Evolutionary conservation across 2,113 vertebrate species (phyloP), one percentile per base, ranked within the genome.

Genomic region (Grallaria varia): DNA sequence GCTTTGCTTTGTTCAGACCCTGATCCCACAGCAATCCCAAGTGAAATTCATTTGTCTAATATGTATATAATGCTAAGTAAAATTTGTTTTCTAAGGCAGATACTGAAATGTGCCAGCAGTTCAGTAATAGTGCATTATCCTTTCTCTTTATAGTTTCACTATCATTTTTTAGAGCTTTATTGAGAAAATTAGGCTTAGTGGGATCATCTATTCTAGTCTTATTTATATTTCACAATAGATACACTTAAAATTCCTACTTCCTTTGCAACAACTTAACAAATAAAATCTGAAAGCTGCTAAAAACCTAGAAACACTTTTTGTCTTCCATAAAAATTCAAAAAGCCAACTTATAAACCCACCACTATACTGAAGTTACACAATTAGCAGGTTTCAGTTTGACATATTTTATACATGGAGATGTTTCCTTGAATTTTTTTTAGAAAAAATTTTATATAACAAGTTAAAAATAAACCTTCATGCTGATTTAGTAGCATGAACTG

Each of bases 401-500:
- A 45, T 71, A 23, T 96, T 96, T 96, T 75, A 39, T 88, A 90
- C 87, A 92, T 45, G 60, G 56, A 95, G 73, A 96, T 78, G 50
- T 81, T 80, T 93, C 90, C 87, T 91, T 97, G 87, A 84, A 73
- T 87, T 94, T 91, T 94, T 91, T 56, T 83, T 24, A 2, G 39
- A 88, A 72, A 49, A 8, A 23, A 66, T 75, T 97, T 97, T 96
- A 94, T 81, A 82, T 95, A 97, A 95, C 64, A 96, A 95, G 95
- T 93, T 97, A 97, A 98, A 98, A 97, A 97, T 97, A 98, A 96
- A 91, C 58, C 90, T 95, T 93, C 84, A 83, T 89, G 86, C 93
- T 96, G 75, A 94, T 97, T 97, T 97, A 98, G 83, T 96, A 95
- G 80, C 92, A 91, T 94, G 96, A 98, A 95, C 92, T 56, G 84